phyloP scores from a whole-genome alignment of 2,888 invertebrate genomes.

The Elmis aenea region DNA sequence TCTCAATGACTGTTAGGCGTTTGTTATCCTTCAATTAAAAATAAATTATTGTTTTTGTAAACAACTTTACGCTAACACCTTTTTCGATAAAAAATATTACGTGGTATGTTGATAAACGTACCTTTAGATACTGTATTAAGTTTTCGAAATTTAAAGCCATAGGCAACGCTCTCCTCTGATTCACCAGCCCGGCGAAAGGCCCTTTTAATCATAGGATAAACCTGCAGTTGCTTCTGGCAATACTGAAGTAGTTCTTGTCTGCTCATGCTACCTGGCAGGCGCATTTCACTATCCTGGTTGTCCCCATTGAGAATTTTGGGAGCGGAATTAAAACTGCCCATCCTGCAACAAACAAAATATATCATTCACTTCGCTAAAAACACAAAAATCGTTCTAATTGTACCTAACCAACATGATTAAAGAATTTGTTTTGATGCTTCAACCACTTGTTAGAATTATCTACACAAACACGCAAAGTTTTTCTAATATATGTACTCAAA shows the following conservation, averaged over 20 bases:
- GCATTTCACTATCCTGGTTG: constrained; percentile 55
- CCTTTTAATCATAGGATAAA: constrained; percentile 48
- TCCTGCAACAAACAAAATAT: constrained; percentile 50
- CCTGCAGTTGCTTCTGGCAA: constrained; percentile 49
- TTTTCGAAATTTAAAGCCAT: constrained; percentile 41
- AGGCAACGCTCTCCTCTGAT: constrained; percentile 23
- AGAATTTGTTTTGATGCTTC: too few species aligned
- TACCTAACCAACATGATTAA: too few species aligned
- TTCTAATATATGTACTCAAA: too few species aligned
- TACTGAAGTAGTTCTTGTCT: constrained; percentile 51
- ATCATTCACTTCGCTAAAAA: too few species aligned
- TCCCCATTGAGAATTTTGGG: constrained; percentile 62
- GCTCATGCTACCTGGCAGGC: constrained; percentile 47
- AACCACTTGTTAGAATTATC: too few species aligned
- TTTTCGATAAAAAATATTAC: too few species aligned
- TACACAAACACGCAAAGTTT: constrained; percentile 2
- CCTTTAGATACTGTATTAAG: constrained; percentile 49
- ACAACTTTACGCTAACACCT: too few species aligned
- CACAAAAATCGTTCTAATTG: too few species aligned
- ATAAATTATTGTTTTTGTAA: too few species aligned
- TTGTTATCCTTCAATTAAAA: too few species aligned
- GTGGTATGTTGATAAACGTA: too few species aligned
- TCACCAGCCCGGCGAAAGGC: constrained; percentile 33
- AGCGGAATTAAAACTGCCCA: constrained; percentile 68
- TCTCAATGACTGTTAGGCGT: too few species aligned